phyloP scores from a whole-genome alignment of 2,888 invertebrate species.

The Celastrina argiolus region DNA sequence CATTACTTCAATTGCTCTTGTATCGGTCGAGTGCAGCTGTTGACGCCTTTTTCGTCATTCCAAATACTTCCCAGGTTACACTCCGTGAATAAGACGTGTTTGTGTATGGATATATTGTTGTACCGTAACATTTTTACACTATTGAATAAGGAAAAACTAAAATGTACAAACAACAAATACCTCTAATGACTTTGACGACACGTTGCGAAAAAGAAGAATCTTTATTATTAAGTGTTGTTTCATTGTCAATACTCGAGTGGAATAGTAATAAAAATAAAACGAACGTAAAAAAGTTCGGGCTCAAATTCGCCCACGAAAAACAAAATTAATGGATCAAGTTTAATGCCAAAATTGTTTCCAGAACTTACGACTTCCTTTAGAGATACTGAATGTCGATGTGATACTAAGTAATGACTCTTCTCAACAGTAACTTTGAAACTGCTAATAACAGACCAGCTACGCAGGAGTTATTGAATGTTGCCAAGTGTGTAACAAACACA shows the following conservation, averaged over 20 bases:
- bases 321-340: neutral
- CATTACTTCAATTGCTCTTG: constrained; percentile 56
- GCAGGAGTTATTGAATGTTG: too few species aligned
- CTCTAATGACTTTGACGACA: too few species aligned
- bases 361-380: constrained; percentile 1
- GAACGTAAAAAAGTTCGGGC: neutral
- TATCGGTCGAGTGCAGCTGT: constrained; percentile 44
- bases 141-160: too few species aligned
- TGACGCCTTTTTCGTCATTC: constrained; percentile 40
- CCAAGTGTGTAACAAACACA: too few species aligned
- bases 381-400: neutral
- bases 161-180: too few species aligned
- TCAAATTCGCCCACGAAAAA: neutral
- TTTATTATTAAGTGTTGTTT: neutral
- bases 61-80: neutral
- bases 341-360: neutral
- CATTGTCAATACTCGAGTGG: neutral
- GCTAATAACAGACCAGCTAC: too few species aligned
- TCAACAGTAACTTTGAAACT: neutral
- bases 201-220: neutral
- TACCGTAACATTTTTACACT: too few species aligned
- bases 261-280: neutral
- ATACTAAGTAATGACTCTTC: neutral
- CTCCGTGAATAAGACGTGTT: too few species aligned
- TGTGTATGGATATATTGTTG: too few species aligned